These are phyloP conservation scores for Muscicapa striata DNA, from an alignment of 2,797 vertebrate species.

Conservation along the genomic window DNA sequence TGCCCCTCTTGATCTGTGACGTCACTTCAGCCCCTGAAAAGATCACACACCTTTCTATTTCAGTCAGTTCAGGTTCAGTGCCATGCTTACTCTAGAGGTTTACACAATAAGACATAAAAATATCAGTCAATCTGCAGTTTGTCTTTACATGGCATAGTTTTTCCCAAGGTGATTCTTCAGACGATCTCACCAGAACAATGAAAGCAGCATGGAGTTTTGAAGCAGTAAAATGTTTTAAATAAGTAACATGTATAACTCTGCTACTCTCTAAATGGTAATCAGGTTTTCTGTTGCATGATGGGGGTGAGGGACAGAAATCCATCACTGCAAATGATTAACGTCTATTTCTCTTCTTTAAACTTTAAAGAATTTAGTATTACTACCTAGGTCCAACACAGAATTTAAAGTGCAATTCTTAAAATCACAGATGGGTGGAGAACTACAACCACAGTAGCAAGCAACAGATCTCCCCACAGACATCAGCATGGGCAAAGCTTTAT, in stretches of 20 bases:
- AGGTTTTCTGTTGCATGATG: not conserved
- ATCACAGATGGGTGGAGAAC: conserved; percentile 80
- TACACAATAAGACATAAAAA: not conserved
- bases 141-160: not conserved
- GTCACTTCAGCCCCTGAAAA: not conserved
- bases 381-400: not conserved
- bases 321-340: not conserved
- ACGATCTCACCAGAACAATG: not conserved
- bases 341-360: not conserved
- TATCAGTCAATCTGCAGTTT: not conserved
- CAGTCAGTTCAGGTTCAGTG: not conserved
- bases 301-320: not conserved
- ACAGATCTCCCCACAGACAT: conserved; percentile 2
- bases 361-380: not conserved
- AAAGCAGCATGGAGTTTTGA: not conserved
- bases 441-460: conserved; percentile 69
- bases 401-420: conserved; percentile 73
- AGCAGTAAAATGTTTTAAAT: not conserved
- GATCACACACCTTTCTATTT: not conserved
- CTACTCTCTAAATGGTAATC: not conserved
- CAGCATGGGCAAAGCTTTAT: conserved; percentile 11
- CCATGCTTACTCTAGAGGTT: not conserved
- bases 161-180: not conserved
- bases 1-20: not conserved
- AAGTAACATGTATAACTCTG: not conserved